A percentile compares a stretch with the other conserved stretches of the same genome.
Conservation (phyloP, 2,888 invertebrate species). For the Mythimna albipuncta region DNA sequence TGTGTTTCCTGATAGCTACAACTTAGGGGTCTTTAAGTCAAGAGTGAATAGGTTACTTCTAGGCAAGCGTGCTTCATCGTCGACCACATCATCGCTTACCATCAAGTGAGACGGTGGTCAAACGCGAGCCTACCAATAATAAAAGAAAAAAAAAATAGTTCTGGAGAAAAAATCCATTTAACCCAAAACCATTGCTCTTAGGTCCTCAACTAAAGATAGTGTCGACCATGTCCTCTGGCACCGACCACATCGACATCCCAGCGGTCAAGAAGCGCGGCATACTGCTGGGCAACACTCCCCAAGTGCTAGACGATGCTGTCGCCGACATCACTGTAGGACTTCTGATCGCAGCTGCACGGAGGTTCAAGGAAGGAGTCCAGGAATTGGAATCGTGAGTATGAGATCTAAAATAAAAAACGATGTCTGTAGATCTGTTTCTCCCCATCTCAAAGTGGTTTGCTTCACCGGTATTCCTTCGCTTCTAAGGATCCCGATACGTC, state of each 20-base stretch:
- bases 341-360: slow-evolving; percentile 93
- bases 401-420: no score
- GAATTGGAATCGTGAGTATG: slow-evolving; percentile 90
- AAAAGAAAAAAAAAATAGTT: no score
- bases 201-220: slow-evolving; percentile 94
- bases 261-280: slow-evolving; percentile 94
- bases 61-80: no score
- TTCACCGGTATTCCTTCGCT: neutral
- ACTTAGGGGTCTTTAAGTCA: no score
- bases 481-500: no score
- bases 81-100: no score
- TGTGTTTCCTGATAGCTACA: no score
- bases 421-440: neutral
- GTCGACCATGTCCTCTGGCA: slow-evolving; percentile 96
- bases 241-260: slow-evolving; percentile 94
- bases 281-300: slow-evolving; percentile 95
- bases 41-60: no score
- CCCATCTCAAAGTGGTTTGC: neutral
- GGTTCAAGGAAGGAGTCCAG: slow-evolving; percentile 94
- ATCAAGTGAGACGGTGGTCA: no score
- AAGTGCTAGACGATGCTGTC: slow-evolving; percentile 94
- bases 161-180: neutral
- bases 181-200: slow-evolving; percentile 43
- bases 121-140: no score
- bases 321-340: slow-evolving; percentile 96